Evolutionary conservation across 2,888 invertebrate genomes (phyloP).

Genomic region (Cyrtodaria siliqua): DNA sequence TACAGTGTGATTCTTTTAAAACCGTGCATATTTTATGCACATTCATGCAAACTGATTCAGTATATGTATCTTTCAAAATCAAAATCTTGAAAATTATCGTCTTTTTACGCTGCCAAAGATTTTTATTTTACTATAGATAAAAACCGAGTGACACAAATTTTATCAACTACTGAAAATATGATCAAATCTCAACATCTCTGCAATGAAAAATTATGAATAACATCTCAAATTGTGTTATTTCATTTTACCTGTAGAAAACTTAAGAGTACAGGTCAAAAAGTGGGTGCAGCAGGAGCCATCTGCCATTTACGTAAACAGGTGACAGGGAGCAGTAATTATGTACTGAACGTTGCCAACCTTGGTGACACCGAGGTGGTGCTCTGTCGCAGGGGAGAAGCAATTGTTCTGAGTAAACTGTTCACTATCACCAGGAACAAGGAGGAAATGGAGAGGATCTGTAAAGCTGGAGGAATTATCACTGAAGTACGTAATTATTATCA

Average conservation of each 20-base stretch:
- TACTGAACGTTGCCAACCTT: conserved; percentile 84
- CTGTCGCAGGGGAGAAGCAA: conserved; percentile 82
- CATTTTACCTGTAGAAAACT: conserved; percentile 82
- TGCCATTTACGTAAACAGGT: conserved; percentile 77
- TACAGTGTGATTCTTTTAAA: too few relatives aligned
- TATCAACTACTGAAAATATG: too few relatives aligned
- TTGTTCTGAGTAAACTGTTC: conserved; percentile 82
- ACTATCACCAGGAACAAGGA: conserved; percentile 80
- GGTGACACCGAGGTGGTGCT: conserved; percentile 84
- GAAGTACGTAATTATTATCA: conserved; percentile 77
- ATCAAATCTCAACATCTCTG: too few relatives aligned
- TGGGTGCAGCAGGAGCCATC: conserved; percentile 85
- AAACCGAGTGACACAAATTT: too few relatives aligned
- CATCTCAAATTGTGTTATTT: too few relatives aligned
- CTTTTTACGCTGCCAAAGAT: too few relatives aligned
- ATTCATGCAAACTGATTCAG: too few relatives aligned
- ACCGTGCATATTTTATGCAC: too few relatives aligned
- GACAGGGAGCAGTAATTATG: conserved; percentile 65
- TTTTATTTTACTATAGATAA: too few relatives aligned
- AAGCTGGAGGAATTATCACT: conserved; percentile 86
- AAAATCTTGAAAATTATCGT: too few relatives aligned
- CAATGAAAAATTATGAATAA: too few relatives aligned
- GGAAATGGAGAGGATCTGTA: conserved; percentile 85
- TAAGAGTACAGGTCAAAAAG: conserved; percentile 85
- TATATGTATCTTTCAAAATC: too few relatives aligned